Percentiles rank a stretch among this genome's conserved stretches.
Conservation (phyloP, 2,797 vertebrate genomes). For the Myripristis murdjan region DNA sequence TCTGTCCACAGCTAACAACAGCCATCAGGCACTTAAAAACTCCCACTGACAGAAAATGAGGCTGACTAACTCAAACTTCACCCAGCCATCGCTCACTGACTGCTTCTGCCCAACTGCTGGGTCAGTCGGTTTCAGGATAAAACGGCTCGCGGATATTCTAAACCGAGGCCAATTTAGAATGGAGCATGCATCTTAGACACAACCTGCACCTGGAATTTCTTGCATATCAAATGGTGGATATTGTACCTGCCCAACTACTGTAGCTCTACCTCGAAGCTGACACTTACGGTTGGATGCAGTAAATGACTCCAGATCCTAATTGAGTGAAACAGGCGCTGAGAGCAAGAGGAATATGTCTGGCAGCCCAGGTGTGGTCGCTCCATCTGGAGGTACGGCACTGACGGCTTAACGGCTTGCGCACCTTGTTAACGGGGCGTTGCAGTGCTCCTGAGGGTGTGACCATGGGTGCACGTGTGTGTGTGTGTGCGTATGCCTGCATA, state of each 20-base stretch:
- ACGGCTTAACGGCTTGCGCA: neutral
- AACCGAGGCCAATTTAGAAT: neutral
- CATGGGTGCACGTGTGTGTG: neutral
- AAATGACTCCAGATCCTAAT: conserved; percentile 72
- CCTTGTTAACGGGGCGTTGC: conserved; percentile 15
- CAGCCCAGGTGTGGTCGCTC: conserved; percentile 44
- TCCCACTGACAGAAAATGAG: conserved; percentile 31
- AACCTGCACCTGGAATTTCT: neutral
- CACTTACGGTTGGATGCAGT: conserved; percentile 64
- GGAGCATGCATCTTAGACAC: neutral
- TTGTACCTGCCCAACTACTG: neutral
- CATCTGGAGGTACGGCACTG: conserved; percentile 47
- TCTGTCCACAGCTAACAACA: neutral
- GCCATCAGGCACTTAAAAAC: conserved; percentile 24
- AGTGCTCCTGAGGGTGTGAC: conserved; percentile 4
- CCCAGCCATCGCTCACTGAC: neutral
- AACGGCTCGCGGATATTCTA: neutral
- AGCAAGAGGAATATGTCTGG: conserved; percentile 6
- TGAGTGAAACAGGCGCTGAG: conserved; percentile 20
- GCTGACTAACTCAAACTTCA: conserved; percentile 20
- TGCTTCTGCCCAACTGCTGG: neutral
- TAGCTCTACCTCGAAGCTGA: neutral
- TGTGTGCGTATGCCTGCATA: neutral
- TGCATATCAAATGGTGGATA: no score
- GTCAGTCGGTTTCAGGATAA: neutral